phyloP scores from a whole-genome alignment of 1,140 invertebrate genomes.

The Ceratosolen fusciceps region DNA sequence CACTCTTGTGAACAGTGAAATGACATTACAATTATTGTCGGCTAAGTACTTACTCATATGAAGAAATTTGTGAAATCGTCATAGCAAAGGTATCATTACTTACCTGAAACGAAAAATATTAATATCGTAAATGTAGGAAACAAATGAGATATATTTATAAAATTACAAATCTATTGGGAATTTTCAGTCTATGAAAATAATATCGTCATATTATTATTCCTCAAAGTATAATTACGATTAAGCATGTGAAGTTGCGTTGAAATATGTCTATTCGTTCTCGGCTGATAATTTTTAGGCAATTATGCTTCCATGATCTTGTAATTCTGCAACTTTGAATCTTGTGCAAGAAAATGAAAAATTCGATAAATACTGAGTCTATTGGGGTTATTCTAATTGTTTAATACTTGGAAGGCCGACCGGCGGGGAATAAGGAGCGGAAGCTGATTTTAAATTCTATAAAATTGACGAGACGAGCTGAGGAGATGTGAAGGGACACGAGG shows the following conservation, averaged over 20 bases:
- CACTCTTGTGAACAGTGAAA: neutral
- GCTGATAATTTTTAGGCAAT: neutral
- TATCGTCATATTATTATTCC: neutral
- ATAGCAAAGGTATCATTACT: neutral
- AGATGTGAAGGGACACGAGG: neutral
- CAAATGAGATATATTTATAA: neutral
- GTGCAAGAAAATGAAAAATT: neutral
- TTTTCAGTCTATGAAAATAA: constrained; percentile 2
- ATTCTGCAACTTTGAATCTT: neutral
- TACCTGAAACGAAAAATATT: constrained; percentile 31
- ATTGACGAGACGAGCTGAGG: neutral
- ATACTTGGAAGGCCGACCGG: neutral
- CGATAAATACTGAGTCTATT: neutral
- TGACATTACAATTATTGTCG: neutral
- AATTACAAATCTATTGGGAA: neutral
- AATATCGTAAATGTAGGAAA: neutral
- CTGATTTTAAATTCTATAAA: neutral
- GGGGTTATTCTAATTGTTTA: neutral
- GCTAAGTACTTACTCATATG: neutral
- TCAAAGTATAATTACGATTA: neutral
- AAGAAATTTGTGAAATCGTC: neutral
- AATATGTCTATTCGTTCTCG: neutral
- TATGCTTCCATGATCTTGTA: neutral
- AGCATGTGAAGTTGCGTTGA: neutral
- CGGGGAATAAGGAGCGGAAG: neutral